These are phyloP conservation scores for Zosterops hypoxanthus DNA, from an alignment of 2,113 vertebrate species.

Conservation along the genomic window DNA sequence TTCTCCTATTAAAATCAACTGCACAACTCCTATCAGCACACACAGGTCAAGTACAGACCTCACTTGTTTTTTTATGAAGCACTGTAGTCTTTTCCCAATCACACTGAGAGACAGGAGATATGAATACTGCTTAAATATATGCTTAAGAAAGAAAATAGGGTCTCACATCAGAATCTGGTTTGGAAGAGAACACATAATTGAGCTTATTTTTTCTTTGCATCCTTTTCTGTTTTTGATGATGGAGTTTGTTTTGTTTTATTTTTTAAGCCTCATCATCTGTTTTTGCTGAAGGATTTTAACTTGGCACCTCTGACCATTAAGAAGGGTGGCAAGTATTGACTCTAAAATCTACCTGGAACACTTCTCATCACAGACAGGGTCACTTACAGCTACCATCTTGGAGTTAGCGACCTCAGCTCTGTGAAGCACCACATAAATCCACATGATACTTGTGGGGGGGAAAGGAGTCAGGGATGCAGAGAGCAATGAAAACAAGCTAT, in stretches of 20 bases:
- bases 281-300: not conserved
- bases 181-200: not conserved
- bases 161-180: not conserved
- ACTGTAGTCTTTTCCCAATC: not conserved
- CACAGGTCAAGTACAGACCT: not conserved
- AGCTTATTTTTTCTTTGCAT: not conserved
- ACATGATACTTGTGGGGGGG: accelerated
- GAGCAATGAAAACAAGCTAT: not conserved
- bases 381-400: not conserved
- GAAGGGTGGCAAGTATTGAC: not conserved
- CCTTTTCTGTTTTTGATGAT: not conserved
- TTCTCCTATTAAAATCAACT: not conserved
- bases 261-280: not conserved
- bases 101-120: not conserved
- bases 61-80: not conserved
- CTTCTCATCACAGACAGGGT: not conserved
- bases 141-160: not conserved
- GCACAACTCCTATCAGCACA: not conserved
- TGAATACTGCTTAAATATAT: not conserved
- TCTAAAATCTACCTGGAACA: not conserved
- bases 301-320: not conserved
- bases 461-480: not conserved
- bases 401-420: not conserved
- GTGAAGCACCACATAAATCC: not conserved
- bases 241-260: not conserved